Base-by-base conservation (phyloP, 2,113 vertebrate genomes). In the Mugil cephalus region DNA sequence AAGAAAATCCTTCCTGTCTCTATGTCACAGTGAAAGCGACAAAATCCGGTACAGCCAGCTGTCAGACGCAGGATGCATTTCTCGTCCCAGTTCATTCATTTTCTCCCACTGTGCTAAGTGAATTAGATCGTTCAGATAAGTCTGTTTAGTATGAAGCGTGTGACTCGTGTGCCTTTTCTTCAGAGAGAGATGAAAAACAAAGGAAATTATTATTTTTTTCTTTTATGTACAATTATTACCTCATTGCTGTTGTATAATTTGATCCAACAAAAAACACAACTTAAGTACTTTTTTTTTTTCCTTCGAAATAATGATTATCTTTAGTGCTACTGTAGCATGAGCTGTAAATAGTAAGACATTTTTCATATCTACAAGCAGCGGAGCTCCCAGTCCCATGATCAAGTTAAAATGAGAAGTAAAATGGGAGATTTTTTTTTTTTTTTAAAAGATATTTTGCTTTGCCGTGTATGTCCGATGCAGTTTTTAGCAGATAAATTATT, bases 181-280 rank as follows among this genome's bases (percentile, higher is more conserved):
- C 90, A 88, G 81, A 94, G 91, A 93, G 91, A 87, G 91, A 94
- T 94, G 63, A 10, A 95, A 89, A 92, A 94, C 87, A 90, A 90
- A 87, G 69, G 50, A 95, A 93, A 95, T 94, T 30, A 30, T 30
- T 30, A 30, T 30, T 30, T 30, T 30, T 30, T 30, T n/a, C 90
- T 93, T 94, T 94, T 93, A 94, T 90, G 87, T 96, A 96, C 97
- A 98, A 96, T 95, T 96, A 97, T 97, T 99, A 99, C 97, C 97
- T 98, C 97, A 98, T 94, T 94, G 95, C 95, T 95, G 91, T 96
- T 93, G 94, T 95, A 95, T 92, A 95, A 96, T 94, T 90, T 87
- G 88, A 91, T 90, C 62, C 93, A 93, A 95, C 91, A 94, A 91
- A 88, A 91, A 84, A 84, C 68, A 69, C 55, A 80, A 69, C 79